Evolutionary conservation across 2,797 vertebrate genomes (phyloP), one percentile per base, ranked within the genome.

Genomic region (Syngnathus rostellatus): DNA sequence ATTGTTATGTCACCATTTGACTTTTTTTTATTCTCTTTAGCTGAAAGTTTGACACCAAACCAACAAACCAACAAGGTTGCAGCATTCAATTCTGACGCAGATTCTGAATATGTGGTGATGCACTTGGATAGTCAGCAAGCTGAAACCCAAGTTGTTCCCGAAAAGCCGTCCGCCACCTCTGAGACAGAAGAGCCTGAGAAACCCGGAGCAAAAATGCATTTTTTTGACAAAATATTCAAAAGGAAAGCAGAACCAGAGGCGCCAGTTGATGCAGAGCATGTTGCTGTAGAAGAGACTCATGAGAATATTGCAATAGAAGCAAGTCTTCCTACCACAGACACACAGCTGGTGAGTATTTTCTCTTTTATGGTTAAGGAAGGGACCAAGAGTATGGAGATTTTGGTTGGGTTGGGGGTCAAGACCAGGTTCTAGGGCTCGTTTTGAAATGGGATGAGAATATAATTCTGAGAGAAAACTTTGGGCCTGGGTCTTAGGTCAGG

Each of bases 51-150:
- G 69, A 75, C 82, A 53, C 71, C 54, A 31, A 51, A 85, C 62
- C 67, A 81, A 8, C 64, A 72, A 77, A 91, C 92, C 57, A 87
- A 81, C 37, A 82, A 61, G 14, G 66, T 87, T 2, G 2, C 79
- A 71, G 81, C 90, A 81, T 79, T 78, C 62, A 78, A 62, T 16
- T 8, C 74, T 61, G 77, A 83, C 65, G 75, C 50, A 21, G 75
- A 87, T 43, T 17, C 58, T 2, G 53, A 68, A 0, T 53, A 3
- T 17, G 58, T 68, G 25, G 3, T 65, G 0, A 4, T 73, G 0
- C 53, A 81, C 59, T 11, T 68, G 10, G 74, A 69, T 5, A 2
- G 12, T 6, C 61, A 60, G 19, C 3, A 53, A 0, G 37, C 8
- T 38, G 55, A 58, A 25, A 12, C 9, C 4, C 19, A 41, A 62